phyloP scores from a whole-genome alignment of 2,797 vertebrate genomes.

The Rhinatrema bivittatum region DNA sequence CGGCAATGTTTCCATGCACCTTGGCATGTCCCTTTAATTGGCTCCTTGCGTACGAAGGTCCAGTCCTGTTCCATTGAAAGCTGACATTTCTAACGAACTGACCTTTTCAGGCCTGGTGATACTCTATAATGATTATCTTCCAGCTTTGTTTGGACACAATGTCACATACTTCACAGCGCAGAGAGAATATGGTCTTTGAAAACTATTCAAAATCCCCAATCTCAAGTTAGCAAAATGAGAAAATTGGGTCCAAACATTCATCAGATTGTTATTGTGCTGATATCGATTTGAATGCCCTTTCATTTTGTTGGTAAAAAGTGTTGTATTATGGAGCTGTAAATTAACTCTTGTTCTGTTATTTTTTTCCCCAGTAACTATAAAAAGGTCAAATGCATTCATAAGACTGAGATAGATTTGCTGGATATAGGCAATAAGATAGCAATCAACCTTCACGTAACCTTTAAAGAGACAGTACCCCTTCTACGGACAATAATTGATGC shows the following conservation, averaged over 20 bases:
- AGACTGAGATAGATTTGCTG: slow-evolving; percentile 79
- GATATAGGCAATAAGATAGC: slow-evolving; percentile 77
- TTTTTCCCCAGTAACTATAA: slow-evolving; percentile 75
- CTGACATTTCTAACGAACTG: slow-evolving; percentile 98
- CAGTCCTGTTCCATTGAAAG: slow-evolving; percentile 82
- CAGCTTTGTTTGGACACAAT: slow-evolving; percentile 87
- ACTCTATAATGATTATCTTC: slow-evolving; percentile 96
- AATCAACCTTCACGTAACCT: slow-evolving; percentile 87
- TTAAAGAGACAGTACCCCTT: slow-evolving; percentile 57
- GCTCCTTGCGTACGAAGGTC: slow-evolving; percentile 79
- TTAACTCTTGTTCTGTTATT: slow-evolving; percentile 86
- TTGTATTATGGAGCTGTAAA: slow-evolving; percentile 85
- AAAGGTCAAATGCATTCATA: slow-evolving; percentile 98
- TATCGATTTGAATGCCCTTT: slow-evolving; percentile 97
- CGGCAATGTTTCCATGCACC: slow-evolving; percentile 56
- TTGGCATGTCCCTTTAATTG: slow-evolving; percentile 91
- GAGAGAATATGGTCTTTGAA: slow-evolving; percentile 61
- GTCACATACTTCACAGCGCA: slow-evolving; percentile 57
- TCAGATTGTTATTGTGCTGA: slow-evolving; percentile 84
- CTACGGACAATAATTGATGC: slow-evolving; percentile 62
- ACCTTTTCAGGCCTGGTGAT: slow-evolving; percentile 91
- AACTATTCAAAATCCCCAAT: slow-evolving; percentile 67
- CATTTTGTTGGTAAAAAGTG: slow-evolving; percentile 78
- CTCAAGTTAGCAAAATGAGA: slow-evolving; percentile 75
- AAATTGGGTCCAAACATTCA: slow-evolving; percentile 89